Conservation (phyloP, 2,797 vertebrate species). For the Discoglossus pictus region DNA sequence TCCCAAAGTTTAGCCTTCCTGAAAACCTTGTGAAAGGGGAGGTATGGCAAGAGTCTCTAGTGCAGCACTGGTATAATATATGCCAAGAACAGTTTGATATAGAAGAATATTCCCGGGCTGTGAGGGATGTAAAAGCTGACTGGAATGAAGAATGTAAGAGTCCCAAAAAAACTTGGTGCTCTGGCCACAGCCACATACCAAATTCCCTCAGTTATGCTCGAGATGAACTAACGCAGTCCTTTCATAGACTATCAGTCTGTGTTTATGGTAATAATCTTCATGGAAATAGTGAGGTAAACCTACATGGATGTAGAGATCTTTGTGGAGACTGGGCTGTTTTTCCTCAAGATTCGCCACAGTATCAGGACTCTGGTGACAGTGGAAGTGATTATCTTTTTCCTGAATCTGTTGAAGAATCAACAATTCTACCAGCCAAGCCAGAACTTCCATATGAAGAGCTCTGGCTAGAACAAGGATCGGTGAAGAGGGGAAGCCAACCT, state of each 20-base stretch:
- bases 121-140: conserved; percentile 89
- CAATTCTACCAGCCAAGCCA: conserved; percentile 69
- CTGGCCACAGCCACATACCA: conserved; percentile 82
- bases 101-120: conserved; percentile 92
- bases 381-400: conserved; percentile 84
- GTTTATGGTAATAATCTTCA: conserved; percentile 96
- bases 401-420: conserved; percentile 74
- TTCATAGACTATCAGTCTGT: conserved; percentile 94
- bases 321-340: conserved; percentile 86
- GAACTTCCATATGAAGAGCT: conserved; percentile 95
- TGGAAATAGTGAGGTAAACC: conserved; percentile 93
- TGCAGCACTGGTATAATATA: conserved; percentile 90
- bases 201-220: conserved; percentile 90
- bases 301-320: conserved; percentile 89
- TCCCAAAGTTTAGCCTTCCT: conserved; percentile 84
- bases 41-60: conserved; percentile 85
- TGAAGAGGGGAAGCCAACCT: conserved; percentile 68
- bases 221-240: conserved; percentile 95
- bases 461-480: conserved; percentile 86
- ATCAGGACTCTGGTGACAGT: conserved; percentile 77
- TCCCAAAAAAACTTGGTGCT: conserved; percentile 85
- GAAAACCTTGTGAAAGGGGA: conserved; percentile 90
- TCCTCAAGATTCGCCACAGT: conserved; percentile 78
- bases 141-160: conserved; percentile 94
- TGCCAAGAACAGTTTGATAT: conserved; percentile 97